Evolutionary conservation across 2,888 invertebrate species (phyloP), one percentile per base, ranked within the genome.

Genomic region (Mesorhabditis spiculigera): DNA sequence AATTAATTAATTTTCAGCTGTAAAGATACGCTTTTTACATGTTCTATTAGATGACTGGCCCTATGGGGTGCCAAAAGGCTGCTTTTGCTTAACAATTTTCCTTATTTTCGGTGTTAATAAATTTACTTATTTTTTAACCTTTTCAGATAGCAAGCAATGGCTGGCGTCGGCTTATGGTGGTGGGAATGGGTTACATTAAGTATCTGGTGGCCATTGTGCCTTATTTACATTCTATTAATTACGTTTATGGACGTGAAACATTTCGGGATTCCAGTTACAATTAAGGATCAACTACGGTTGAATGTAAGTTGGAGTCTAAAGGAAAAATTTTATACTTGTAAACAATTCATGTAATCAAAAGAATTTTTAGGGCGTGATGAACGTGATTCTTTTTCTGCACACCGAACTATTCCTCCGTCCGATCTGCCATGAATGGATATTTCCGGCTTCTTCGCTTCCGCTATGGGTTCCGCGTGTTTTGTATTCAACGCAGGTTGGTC

Each of bases 301-400:
- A 50, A 50, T 50, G 58, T 50, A n/a, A n/a, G 58, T 50, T 28
- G 28, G 28, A 28, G 28, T 28, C 28, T 28, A 28, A 28, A 28
- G 28, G 28, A 28, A 28, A n/a, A n/a, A n/a, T n/a, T 50, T 50
- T 50, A 50, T 50, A 50, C 10, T n/a, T 10, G 8, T 28, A 28
- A 28, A 28, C 1, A 1, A 28, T 28, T 28, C 3, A 28, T 28
- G 1, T 28, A 28, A 28, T 28, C 28, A 50, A 50, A 50, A n/a
- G n/a, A 10, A 50, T 13, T n/a, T 50, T n/a, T 50, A 50, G 58
- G 58, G 58, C n/a, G 58, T 50, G 58, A 50, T 50, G 58, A 50
- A 50, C n/a, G 58, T 50, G 58, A 13, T n/a, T n/a, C 58, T 50
- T n/a, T 50, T 50, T 50, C 58, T 50, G 10, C 58, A 50, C 58